Base-by-base conservation (phyloP, 2,888 invertebrate species). In the Neocrepidodera transversa region DNA sequence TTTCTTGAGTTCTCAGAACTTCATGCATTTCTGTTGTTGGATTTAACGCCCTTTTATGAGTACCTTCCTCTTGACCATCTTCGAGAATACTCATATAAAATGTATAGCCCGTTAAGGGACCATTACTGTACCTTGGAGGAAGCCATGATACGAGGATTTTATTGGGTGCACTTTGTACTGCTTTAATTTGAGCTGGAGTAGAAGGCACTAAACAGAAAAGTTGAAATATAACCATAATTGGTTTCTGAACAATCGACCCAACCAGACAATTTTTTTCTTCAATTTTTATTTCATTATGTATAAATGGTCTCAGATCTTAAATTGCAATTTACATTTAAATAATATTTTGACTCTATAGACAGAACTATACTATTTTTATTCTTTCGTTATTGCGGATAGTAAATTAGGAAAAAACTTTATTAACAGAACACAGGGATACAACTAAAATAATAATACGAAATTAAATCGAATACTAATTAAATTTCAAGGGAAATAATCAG, bases 81-180 rank as follows among this genome's bases (percentile, higher is more conserved):
- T 90, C 90, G 65, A 91, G 83, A 65, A 89, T 86, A 68, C 89
- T 88, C 89, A 90, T 90, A 73, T 92, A 92, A 69, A 94, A 87
- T 7, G 91, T 91, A 76, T 93, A 94, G 28, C 90, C 90, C 0
- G 89, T 89, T 16, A 94, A 83, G 54, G 90, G 85, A 14, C 96
- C 96, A 76, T 96, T 96, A 40, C 89, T 90, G 64, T 87, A 86
- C 14, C 87, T 81, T 0, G 96, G 95, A 11, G 94, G 93, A 64
- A 92, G 83, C 96, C 96, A 96, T 13, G 95, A 92, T 32, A 93
- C 88, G 57, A 93, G 84, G 67, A 93, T 91, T 80, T 92, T 92
- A 76, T 91, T 92, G 35, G 89, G 85, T 30, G 93, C 92, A 66
- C 92, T 92, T 51, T 93, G 88, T 53, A 92, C 89, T 2, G 95